Conservation (phyloP, 2,113 vertebrate genomes). For the Psettodes erumei region DNA sequence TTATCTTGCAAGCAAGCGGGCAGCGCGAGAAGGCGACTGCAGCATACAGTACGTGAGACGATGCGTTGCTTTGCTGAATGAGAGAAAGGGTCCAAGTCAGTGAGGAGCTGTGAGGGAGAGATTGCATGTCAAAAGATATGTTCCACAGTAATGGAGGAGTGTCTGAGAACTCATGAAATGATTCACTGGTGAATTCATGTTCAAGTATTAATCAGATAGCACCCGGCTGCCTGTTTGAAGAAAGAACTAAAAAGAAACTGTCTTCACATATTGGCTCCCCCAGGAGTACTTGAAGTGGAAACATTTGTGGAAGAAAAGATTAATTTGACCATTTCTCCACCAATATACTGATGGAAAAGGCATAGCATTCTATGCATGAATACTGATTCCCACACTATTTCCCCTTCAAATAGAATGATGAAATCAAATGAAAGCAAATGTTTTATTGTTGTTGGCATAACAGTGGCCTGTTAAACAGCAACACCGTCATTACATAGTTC, state of each 20-base stretch:
- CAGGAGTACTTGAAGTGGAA: slow-evolving; percentile 58
- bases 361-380: slow-evolving; percentile 42
- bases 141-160: slow-evolving; percentile 67
- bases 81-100: slow-evolving; percentile 44
- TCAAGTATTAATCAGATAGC: slow-evolving; percentile 73
- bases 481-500: slow-evolving; percentile 42
- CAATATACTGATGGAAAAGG: slow-evolving; percentile 30
- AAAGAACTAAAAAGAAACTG: slow-evolving; percentile 58
- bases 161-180: slow-evolving; percentile 68
- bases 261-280: slow-evolving; percentile 59
- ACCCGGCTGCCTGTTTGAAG: slow-evolving; percentile 57
- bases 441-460: slow-evolving; percentile 51
- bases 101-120: slow-evolving; percentile 56
- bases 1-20: slow-evolving; percentile 65
- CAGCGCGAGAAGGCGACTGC: slow-evolving; percentile 22
- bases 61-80: slow-evolving; percentile 56
- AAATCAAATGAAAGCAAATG: slow-evolving; percentile 64
- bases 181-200: slow-evolving; percentile 71
- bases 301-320: slow-evolving; percentile 67
- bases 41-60: slow-evolving; percentile 54
- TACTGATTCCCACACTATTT: slow-evolving; percentile 47
- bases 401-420: slow-evolving; percentile 60
- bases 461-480: slow-evolving; percentile 20
- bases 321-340: slow-evolving; percentile 54
- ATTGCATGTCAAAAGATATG: slow-evolving; percentile 75